These are phyloP conservation scores for Nebria salina DNA, from an alignment of 2,888 invertebrate species.

Conservation along the genomic window DNA sequence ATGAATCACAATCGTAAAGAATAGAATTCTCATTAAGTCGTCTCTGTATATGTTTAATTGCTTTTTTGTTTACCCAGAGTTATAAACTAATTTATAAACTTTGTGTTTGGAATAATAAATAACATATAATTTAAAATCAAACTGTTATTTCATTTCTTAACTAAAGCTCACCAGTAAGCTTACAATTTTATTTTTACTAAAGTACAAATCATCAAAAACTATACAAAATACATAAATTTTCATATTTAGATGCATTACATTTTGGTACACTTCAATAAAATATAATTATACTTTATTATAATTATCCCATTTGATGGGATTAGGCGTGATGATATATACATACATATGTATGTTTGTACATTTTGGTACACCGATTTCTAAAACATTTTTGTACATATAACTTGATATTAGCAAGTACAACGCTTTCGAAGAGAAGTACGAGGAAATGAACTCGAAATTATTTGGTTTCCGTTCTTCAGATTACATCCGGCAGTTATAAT, in stretches of 20 bases:
- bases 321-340: too few species aligned
- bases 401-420: background rate
- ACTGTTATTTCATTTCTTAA: background rate
- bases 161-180: too few species aligned
- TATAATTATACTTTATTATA: too few species aligned
- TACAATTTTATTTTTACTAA: too few species aligned
- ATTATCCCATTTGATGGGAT: too few species aligned
- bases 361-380: too few species aligned
- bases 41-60: background rate
- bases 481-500: conserved; percentile 38
- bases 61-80: background rate
- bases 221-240: too few species aligned
- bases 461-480: conserved; percentile 41
- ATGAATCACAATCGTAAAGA: background rate
- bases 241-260: too few species aligned
- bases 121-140: background rate
- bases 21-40: background rate
- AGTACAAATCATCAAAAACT: too few species aligned
- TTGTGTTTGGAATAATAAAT: background rate
- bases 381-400: background rate
- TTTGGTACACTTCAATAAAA: too few species aligned
- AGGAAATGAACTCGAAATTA: conserved; percentile 31
- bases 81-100: background rate
- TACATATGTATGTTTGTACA: too few species aligned
- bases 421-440: background rate